Conservation (phyloP, 1,140 invertebrate species). For the Eriocheir sinensis region DNA sequence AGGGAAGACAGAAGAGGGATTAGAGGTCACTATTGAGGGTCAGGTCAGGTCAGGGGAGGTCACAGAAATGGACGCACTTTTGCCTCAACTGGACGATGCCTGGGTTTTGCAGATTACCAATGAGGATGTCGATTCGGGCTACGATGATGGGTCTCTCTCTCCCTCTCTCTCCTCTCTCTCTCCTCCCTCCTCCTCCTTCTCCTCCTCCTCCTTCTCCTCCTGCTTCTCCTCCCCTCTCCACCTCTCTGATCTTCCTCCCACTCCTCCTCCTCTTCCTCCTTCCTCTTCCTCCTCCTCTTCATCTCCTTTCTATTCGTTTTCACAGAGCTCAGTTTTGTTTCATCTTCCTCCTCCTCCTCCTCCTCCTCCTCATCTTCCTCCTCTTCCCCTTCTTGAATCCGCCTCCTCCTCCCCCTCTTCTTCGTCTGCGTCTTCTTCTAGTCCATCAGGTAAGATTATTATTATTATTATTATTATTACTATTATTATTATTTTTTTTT, state of each 20-base stretch:
- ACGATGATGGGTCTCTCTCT: constrained; percentile 29
- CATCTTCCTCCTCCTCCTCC: too few species aligned
- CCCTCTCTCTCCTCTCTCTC: background rate
- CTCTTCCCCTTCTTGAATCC: too few species aligned
- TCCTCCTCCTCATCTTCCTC: too few species aligned
- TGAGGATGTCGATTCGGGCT: constrained; percentile 31
- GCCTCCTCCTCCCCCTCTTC: too few species aligned
- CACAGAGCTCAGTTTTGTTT: too few species aligned
- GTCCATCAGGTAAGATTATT: too few species aligned
- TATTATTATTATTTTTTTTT: too few species aligned
- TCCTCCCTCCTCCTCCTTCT: background rate
- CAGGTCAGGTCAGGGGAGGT: background rate
- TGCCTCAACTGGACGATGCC: constrained; percentile 46
- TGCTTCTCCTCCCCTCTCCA: background rate
- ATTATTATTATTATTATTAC: too few species aligned
- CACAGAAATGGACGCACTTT: constrained; percentile 49
- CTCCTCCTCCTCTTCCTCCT: background rate
- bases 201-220: background rate
- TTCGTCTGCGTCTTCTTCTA: too few species aligned
- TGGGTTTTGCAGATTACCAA: background rate
- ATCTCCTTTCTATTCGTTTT: too few species aligned
- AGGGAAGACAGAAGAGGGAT: too few species aligned
- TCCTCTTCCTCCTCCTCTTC: background rate
- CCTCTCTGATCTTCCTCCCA: background rate
- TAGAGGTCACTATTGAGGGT: background rate